Percentiles rank a stretch among this genome's conserved stretches.
phyloP scores from a whole-genome alignment of 2,113 vertebrate species.

The Serinus canaria region DNA sequence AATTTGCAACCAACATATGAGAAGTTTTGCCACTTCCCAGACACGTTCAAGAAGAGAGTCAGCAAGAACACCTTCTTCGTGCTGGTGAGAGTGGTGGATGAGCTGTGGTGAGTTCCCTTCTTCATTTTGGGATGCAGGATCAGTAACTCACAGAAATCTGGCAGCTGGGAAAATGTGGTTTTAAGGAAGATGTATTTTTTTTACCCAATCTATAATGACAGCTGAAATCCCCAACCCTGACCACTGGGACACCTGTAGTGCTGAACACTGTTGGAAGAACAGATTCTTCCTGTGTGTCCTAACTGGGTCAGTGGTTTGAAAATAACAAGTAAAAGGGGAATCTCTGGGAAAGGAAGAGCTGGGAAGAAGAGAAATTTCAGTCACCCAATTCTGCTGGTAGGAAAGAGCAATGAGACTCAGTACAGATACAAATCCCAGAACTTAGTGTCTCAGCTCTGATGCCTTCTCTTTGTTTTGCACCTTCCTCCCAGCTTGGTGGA shows the following conservation, averaged over 20 bases:
- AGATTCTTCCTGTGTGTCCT: not conserved
- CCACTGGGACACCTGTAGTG: rapidly evolving
- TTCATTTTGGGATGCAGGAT: not conserved
- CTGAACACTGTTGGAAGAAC: not conserved
- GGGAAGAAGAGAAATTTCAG: not conserved
- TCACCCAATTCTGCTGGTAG: not conserved
- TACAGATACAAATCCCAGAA: not conserved
- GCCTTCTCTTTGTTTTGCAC: not conserved
- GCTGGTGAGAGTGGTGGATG: slow-evolving; percentile 94
- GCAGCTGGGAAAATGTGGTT: rapidly evolving
- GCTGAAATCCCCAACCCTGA: not conserved
- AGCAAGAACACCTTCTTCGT: slow-evolving; percentile 99
- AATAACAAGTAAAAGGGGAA: not conserved
- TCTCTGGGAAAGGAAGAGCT: not conserved
- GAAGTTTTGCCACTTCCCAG: slow-evolving; percentile 93
- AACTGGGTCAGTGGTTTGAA: not conserved
- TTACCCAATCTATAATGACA: not conserved
- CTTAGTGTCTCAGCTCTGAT: not conserved
- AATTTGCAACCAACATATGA: slow-evolving; percentile 86
- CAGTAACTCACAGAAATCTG: not conserved
- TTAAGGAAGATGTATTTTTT: not conserved
- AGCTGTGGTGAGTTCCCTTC: slow-evolving; percentile 88
- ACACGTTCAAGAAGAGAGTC: slow-evolving; percentile 96
- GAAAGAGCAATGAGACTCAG: rapidly evolving
- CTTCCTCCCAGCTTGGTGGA: slow-evolving; percentile 86